Base-by-base conservation (phyloP, 2,797 vertebrate genomes). In the Myotis pilosus region DNA sequence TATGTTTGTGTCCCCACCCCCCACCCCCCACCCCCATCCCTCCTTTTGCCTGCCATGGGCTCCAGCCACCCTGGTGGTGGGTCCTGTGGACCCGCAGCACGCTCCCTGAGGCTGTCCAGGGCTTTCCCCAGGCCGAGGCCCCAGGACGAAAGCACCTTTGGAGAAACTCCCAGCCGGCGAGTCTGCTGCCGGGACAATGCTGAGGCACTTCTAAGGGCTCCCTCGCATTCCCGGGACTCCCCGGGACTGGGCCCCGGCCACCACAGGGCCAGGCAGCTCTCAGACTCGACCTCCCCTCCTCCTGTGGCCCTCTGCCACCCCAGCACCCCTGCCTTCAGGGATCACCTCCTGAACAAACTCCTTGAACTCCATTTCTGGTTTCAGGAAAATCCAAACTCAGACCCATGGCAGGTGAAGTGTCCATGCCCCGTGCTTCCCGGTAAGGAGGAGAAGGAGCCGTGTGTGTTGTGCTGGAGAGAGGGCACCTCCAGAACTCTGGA, bases 11-110 rank as follows among this genome's bases (percentile, higher is more conserved):
- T 12, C 5, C 12, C 3, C 12, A 13, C 13, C 13, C 23, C 1
- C 4, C 0, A 12, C 13, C 23, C 10, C 23, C 1, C 28, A 0
- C 28, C 12, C 25, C 12, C 25, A 5, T 15, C 49, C 49, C 49
- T 49, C 5, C 23, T 11, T 6, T 15, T 6, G 6, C 60, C 60
- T 60, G 57, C 60, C 5, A 12, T 38, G 51, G 25, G 62, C 25
- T 30, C 23, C 53, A 28, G 25, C 1, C 3, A 22, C 55, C 55
- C 55, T 57, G 55, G 55, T 28, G 23, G 57, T 28, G 23, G 11
- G 12, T 86, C 47, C 55, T 87, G 23, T 17, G 9, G 36, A 13
- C 8, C 30, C 25, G 9, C 9, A 8, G 28, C 2, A 15, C 51
- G 11, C 19, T 36, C 25, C 28, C 30, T 76, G 25, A 7, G 6